Percentiles rank a stretch among this genome's conserved stretches.
Conservation (phyloP, 2,888 invertebrate species). For the Acanthosoma haemorrhoidale region DNA sequence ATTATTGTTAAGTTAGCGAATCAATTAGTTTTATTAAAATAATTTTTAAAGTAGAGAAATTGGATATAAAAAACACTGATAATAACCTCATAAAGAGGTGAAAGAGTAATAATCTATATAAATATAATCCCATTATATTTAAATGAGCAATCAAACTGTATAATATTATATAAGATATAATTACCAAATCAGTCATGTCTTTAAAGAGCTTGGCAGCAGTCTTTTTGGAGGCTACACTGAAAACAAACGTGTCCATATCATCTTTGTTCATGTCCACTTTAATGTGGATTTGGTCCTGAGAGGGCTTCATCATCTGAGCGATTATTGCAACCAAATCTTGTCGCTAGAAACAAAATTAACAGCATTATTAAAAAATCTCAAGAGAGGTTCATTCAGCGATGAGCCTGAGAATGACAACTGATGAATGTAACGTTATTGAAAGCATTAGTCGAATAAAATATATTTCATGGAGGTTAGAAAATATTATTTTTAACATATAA, state of each 20-base stretch:
- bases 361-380: too few species aligned
- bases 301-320: constrained; percentile 75
- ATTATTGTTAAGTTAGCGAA: too few species aligned
- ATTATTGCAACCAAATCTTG: constrained; percentile 90
- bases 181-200: constrained; percentile 88
- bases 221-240: constrained; percentile 87
- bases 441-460: background rate
- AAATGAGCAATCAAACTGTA: background rate
- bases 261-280: constrained; percentile 82
- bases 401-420: background rate
- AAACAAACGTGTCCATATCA: constrained; percentile 89
- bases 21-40: too few species aligned
- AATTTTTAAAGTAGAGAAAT: too few species aligned
- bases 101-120: background rate
- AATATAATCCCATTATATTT: background rate
- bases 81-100: background rate
- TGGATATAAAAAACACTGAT: background rate
- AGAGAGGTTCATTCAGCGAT: background rate
- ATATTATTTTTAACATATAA: background rate
- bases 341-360: constrained; percentile 54
- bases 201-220: constrained; percentile 75
- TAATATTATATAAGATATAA: constrained; percentile 39
- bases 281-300: constrained; percentile 79
- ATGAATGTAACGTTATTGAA: background rate
- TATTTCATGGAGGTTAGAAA: background rate